These are phyloP conservation scores for Cynoglossus semilaevis DNA, from an alignment of 2,113 vertebrate genomes.

Conservation along the genomic window DNA sequence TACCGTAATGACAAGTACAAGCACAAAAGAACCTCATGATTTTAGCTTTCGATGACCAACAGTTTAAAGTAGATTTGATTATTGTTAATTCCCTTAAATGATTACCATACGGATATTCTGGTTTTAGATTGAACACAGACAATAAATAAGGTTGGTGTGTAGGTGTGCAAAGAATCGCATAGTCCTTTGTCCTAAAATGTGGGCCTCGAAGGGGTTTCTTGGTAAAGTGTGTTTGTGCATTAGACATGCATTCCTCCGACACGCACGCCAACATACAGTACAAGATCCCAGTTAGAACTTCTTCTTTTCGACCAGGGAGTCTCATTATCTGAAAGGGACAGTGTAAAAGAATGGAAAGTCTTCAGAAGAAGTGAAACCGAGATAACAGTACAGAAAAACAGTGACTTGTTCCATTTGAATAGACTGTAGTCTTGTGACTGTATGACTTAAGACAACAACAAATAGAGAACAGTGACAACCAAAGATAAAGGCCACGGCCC, in stretches of 20 bases:
- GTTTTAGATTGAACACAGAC: conserved; percentile 48
- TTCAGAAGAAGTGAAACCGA: not conserved
- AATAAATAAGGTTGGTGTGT: conserved; percentile 62
- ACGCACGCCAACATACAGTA: conserved; percentile 3
- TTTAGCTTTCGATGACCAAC: conserved; percentile 17
- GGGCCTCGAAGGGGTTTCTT: conserved; percentile 6
- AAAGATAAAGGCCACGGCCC: no score
- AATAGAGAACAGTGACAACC: no score
- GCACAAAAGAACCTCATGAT: conserved; percentile 1
- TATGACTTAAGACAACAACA: no score
- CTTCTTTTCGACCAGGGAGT: conserved; percentile 27
- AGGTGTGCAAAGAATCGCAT: conserved; percentile 60
- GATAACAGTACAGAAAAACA: no score
- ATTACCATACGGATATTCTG: conserved; percentile 25
- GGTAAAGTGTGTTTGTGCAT: conserved; percentile 25
- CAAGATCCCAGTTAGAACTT: conserved; percentile 17
- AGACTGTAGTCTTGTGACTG: no score
- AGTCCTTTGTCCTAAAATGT: conserved; percentile 17
- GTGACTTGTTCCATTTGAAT: no score
- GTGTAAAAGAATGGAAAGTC: not conserved
- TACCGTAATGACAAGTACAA: conserved; percentile 7
- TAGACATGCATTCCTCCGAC: conserved; percentile 4
- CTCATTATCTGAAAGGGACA: conserved; percentile 48
- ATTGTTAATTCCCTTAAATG: not conserved
- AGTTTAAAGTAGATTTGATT: conserved; percentile 21